phyloP scores from a whole-genome alignment of 2,113 vertebrate species.

The Nannobrachium achirus region DNA sequence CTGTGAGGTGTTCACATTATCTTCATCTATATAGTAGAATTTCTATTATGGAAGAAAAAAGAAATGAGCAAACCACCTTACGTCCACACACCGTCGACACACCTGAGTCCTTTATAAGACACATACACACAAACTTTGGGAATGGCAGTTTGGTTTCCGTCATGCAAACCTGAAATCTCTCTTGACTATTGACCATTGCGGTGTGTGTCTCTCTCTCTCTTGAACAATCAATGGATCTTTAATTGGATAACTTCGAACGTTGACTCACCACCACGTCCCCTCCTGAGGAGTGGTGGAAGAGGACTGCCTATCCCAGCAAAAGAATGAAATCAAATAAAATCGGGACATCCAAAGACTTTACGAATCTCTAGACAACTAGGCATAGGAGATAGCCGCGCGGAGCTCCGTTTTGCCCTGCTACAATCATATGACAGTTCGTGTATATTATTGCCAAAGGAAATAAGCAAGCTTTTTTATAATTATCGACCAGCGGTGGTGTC shows the following conservation, averaged over 20 bases:
- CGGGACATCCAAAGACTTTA: conserved; percentile 36
- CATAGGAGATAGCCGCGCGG: conserved; percentile 48
- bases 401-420: conserved; percentile 67
- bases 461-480: conserved; percentile 54
- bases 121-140: conserved; percentile 63
- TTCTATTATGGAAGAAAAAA: conserved; percentile 65
- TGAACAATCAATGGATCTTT: conserved; percentile 34
- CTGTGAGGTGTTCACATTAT: conserved; percentile 78
- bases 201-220: conserved; percentile 29
- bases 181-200: conserved; percentile 44
- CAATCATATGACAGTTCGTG: conserved; percentile 67
- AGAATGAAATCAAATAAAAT: too few relatives aligned
- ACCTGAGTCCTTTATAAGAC: conserved; percentile 72
- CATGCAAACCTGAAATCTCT: conserved; percentile 72
- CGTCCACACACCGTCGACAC: conserved; percentile 66
- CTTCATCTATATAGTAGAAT: conserved; percentile 71
- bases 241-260: conserved; percentile 26
- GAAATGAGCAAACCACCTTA: conserved; percentile 69
- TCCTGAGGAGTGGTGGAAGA: conserved; percentile 33
- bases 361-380: conserved; percentile 45
- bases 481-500: conserved; percentile 33
- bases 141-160: conserved; percentile 71
- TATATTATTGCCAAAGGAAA: conserved; percentile 73
- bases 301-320: conserved; percentile 42
- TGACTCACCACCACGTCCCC: conserved; percentile 21